Percentiles rank a stretch among this genome's conserved stretches.
phyloP scores from a whole-genome alignment of 2,888 invertebrate genomes.

The Anagyrus pseudococci region DNA sequence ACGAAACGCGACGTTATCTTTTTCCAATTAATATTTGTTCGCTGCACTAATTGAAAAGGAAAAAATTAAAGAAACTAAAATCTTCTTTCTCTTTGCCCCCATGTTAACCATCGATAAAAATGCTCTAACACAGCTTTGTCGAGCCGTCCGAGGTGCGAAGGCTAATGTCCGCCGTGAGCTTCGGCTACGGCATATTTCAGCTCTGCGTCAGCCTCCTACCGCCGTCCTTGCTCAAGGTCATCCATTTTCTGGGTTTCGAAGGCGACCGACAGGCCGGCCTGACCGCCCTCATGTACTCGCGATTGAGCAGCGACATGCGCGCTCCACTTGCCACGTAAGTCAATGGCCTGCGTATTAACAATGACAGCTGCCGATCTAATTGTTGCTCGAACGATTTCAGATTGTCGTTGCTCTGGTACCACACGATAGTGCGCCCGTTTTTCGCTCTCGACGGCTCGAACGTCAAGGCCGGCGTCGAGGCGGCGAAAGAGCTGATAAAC shows the following conservation, averaged over 20 bases:
- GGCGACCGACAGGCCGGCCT: slow-evolving; percentile 69
- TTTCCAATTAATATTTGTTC: too few species aligned
- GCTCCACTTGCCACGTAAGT: slow-evolving; percentile 72
- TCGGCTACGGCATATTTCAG: slow-evolving; percentile 75
- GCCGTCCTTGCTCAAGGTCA: slow-evolving; percentile 68
- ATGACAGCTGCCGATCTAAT: neutral
- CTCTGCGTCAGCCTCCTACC: slow-evolving; percentile 73
- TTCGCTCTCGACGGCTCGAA: slow-evolving; percentile 71
- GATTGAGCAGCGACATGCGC: slow-evolving; percentile 71
- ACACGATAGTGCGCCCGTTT: slow-evolving; percentile 73
- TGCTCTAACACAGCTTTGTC: slow-evolving; percentile 50
- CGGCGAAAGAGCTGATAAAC: slow-evolving; percentile 64
- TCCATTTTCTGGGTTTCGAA: slow-evolving; percentile 72
- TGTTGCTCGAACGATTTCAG: slow-evolving; percentile 35
- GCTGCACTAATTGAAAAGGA: too few species aligned
- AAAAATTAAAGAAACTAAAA: too few species aligned
- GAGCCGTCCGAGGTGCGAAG: slow-evolving; percentile 66
- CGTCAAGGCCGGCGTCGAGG: slow-evolving; percentile 67
- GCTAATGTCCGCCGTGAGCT: slow-evolving; percentile 73
- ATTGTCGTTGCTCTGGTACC: slow-evolving; percentile 68
- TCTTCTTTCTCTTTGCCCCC: too few species aligned
- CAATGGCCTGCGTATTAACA: neutral
- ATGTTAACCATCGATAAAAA: too few species aligned
- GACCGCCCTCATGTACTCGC: slow-evolving; percentile 68
- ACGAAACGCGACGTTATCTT: too few species aligned